Conservation (phyloP, 1,140 invertebrate genomes). For the Phocides pigmalion region DNA sequence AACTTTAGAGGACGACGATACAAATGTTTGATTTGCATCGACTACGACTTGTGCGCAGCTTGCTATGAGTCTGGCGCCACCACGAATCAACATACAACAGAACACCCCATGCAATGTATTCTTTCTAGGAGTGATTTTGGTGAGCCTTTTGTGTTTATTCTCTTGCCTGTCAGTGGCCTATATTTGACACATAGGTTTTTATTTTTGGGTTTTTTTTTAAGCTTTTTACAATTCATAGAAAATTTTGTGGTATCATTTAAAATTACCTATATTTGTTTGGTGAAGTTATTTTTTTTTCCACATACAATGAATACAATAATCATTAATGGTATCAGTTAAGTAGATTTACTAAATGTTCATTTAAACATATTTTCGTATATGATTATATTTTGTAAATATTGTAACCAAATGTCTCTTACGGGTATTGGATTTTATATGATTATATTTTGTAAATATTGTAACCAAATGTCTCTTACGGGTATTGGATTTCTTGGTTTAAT, state of each 20-base stretch:
- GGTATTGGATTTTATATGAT: no score
- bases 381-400: no score
- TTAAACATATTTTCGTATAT: no score
- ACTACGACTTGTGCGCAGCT: constrained; percentile 98
- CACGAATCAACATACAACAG: constrained; percentile 95
- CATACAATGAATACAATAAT: no score
- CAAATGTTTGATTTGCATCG: constrained; percentile 99
- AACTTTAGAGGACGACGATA: constrained; percentile 98
- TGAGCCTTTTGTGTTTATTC: constrained; percentile 77
- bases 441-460: no score
- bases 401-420: no score
- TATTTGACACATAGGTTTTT: constrained; percentile 37
- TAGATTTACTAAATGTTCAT: no score
- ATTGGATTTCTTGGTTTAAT: no score
- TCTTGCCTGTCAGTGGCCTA: constrained; percentile 47
- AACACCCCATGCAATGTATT: constrained; percentile 99
- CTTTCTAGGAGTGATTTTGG: constrained; percentile 98
- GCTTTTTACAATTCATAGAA: constrained; percentile 3
- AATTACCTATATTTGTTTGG: constrained; percentile 8
- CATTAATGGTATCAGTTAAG: no score
- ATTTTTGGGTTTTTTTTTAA: constrained; percentile 15
- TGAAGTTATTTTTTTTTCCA: no score
- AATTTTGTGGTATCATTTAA: not conserved
- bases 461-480: no score
- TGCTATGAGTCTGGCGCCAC: constrained; percentile 98